phyloP scores from a whole-genome alignment of 2,888 invertebrate species.

The Sminthurides aquaticus region DNA sequence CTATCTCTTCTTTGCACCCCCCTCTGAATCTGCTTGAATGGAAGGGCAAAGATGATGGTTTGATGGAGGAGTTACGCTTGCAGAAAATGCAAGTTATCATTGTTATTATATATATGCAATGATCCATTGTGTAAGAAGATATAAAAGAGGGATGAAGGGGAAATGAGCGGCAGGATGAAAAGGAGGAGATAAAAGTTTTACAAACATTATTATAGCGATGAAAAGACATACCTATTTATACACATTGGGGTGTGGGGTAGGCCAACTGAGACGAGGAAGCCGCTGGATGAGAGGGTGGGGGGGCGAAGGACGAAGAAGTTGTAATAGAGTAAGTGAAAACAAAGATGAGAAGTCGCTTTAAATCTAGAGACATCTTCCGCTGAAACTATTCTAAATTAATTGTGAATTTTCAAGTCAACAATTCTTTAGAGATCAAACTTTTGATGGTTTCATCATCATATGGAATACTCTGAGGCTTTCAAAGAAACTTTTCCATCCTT shows the following conservation, averaged over 20 bases:
- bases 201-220: slow-evolving; percentile 6
- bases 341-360: not conserved
- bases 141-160: no score
- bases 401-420: slow-evolving; percentile 1
- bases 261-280: not conserved
- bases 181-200: slow-evolving; percentile 6
- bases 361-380: not conserved
- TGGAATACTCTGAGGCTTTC: not conserved
- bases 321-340: not conserved
- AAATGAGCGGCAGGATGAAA: not conserved
- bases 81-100: not conserved
- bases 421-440: slow-evolving; percentile 3
- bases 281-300: not conserved
- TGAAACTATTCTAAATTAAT: slow-evolving; percentile 2
- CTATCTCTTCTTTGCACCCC: no score
- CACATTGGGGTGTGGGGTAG: not conserved
- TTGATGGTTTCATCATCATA: not conserved
- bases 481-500: not conserved
- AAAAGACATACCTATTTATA: not conserved
- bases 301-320: not conserved
- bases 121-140: not conserved
- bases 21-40: no score
- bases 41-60: no score
- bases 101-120: not conserved
- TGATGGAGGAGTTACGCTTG: not conserved